Evolutionary conservation across 1,140 invertebrate species (phyloP).

Genomic region (Ptiloglossa arizonensis): DNA sequence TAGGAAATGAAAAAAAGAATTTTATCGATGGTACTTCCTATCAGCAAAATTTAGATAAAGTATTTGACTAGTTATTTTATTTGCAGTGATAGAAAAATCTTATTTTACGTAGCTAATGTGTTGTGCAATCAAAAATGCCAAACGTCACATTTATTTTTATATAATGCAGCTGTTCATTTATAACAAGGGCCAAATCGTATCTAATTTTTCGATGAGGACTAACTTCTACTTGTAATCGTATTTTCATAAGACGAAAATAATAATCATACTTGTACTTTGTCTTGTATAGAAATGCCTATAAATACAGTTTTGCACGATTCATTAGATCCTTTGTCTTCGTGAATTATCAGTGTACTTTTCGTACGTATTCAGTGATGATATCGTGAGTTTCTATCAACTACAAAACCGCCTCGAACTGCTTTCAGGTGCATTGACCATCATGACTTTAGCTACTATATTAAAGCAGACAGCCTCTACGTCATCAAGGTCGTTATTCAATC

Average conservation of each 20-base stretch:
- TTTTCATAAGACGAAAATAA: not conserved
- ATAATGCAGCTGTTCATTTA: slow-evolving; percentile 2
- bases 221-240: not conserved
- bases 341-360: not conserved
- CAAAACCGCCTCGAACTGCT: slow-evolving; percentile 13
- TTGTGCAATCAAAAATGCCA: slow-evolving; percentile 31
- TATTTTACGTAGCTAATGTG: not conserved
- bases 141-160: slow-evolving; percentile 41
- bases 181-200: not conserved
- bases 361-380: not conserved
- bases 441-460: slow-evolving; percentile 28
- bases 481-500: slow-evolving; percentile 63
- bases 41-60: not conserved
- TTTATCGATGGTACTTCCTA: not conserved
- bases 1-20: not conserved
- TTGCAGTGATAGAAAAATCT: not conserved
- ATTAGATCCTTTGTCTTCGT: not conserved
- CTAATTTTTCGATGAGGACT: not conserved
- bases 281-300: not conserved
- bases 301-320: not conserved
- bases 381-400: not conserved
- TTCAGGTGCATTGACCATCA: slow-evolving; percentile 58
- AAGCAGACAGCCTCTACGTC: slow-evolving; percentile 17
- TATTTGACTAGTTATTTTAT: not conserved
- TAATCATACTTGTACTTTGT: not conserved